Evolutionary conservation across 1,140 invertebrate genomes (phyloP), one percentile per base, ranked within the genome.

Genomic region (Trachymyrmex cornetzi): DNA sequence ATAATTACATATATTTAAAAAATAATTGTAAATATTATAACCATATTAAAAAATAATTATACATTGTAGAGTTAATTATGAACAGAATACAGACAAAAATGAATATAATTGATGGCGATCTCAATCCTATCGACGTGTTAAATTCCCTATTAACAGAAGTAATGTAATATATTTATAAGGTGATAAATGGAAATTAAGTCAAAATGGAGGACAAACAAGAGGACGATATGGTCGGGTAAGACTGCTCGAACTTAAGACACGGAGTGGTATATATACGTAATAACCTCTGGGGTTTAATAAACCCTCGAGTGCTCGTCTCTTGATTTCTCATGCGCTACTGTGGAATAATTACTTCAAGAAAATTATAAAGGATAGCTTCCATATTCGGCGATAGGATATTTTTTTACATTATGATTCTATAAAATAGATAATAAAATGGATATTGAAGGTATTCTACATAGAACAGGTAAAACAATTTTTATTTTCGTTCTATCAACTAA

Each of bases 311-410:
- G 30, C 44, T 72, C 88, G 69, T 50, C 72, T 55, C 64, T 81
- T 66, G 77, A 72, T 85, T 86, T 48, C 82, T 79, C 55, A 72
- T 67, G 63, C 66, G 59, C 48, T 30, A 63, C 85, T 30, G 72
- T 24, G 71, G 24, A 89, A 91, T 88, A 91, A 89, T 91, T 86
- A 67, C 80, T 44, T 72, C 87, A 63, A 86, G 66, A 75, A 85
- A 88, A 91, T 88, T 87, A 91, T 88, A 86, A 88, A 91, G 24
- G 67, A 22, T 57, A 48, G 14, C 30, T 57, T 69, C 1, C n/a
- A 14, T 19, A 22, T n/a, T 44, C 55, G 2, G 34, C 7, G 6
- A 57, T 22, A 11, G 2, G 3, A 53, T 24, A 24, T 24, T 30
- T 66, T n/a, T 67, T 11, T 34, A 34, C 3, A 22, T 66, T 48